These are phyloP conservation scores for Diachasma alloeum DNA, from an alignment of 1,140 invertebrate genomes.

Conservation along the genomic window DNA sequence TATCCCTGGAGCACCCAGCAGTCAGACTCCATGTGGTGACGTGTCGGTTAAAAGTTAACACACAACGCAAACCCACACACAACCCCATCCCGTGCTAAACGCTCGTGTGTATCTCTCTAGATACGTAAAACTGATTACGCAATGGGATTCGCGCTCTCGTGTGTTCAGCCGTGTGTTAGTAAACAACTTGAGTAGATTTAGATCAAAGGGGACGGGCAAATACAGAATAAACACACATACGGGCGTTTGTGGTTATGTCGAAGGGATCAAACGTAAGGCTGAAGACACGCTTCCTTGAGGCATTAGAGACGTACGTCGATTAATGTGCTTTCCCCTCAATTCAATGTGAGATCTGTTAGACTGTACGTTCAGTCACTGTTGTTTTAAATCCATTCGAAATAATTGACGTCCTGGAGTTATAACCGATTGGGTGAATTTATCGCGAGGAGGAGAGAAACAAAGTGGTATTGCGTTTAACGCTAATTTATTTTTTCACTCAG, in stretches of 20 bases:
- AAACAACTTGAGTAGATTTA: neutral
- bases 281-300: constrained; percentile 15
- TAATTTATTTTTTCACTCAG: neutral
- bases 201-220: neutral
- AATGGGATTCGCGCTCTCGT: constrained; percentile 19
- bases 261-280: neutral
- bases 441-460: neutral
- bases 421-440: neutral
- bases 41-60: constrained; percentile 1
- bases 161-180: neutral
- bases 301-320: constrained; percentile 6
- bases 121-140: constrained; percentile 20
- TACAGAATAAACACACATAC: constrained; percentile 13
- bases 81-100: constrained; percentile 4
- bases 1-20: constrained; percentile 33
- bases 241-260: constrained; percentile 7
- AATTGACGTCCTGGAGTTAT: constrained; percentile 18
- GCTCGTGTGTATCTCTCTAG: constrained; percentile 8
- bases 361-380: neutral
- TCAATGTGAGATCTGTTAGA: neutral
- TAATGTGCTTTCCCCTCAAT: constrained; percentile 1
- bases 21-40: constrained; percentile 2
- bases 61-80: neutral
- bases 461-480: neutral
- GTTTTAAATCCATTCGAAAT: constrained; percentile 5